A percentile compares a stretch with the other conserved stretches of the same genome.
phyloP scores from a whole-genome alignment of 2,888 invertebrate genomes.

The Mamestra brassicae region DNA sequence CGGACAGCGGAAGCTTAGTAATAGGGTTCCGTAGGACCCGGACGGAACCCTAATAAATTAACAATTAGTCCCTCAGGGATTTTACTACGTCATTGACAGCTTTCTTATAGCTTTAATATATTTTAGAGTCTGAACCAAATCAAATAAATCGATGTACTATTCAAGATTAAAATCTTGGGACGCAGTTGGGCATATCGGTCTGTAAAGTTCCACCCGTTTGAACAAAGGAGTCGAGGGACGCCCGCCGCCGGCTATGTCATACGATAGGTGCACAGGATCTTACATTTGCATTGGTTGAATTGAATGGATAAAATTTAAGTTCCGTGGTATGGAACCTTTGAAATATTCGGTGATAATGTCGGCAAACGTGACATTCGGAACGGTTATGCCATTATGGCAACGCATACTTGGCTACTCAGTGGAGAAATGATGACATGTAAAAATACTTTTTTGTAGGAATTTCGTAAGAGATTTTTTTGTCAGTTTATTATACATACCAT shows the following conservation, averaged over 20 bases:
- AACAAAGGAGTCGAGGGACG: constrained; percentile 43
- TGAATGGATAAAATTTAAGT: constrained; percentile 42
- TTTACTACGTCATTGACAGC: not conserved
- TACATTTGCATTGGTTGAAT: constrained; percentile 34
- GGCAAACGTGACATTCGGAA: not conserved
- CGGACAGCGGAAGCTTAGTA: no score
- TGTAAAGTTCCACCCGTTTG: constrained; percentile 48
- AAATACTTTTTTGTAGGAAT: not conserved
- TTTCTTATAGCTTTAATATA: not conserved
- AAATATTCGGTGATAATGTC: not conserved
- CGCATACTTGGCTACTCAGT: no score
- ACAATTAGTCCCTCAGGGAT: no score
- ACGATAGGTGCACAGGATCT: constrained; percentile 52
- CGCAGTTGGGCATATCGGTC: constrained; percentile 38
- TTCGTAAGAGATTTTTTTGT: not conserved
- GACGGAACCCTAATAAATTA: no score
- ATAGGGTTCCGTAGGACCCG: no score
- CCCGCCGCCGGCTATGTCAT: constrained; percentile 36
- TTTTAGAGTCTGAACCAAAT: not conserved
- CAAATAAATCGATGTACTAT: constrained; percentile 8
- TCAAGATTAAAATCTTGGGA: constrained; percentile 36
- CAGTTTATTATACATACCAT: no score
- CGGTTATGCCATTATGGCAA: not conserved
- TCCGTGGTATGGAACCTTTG: not conserved
- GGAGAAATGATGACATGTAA: not conserved